Evolutionary conservation across 2,797 vertebrate genomes (phyloP).

Genomic region (Enteromius mattozi): DNA sequence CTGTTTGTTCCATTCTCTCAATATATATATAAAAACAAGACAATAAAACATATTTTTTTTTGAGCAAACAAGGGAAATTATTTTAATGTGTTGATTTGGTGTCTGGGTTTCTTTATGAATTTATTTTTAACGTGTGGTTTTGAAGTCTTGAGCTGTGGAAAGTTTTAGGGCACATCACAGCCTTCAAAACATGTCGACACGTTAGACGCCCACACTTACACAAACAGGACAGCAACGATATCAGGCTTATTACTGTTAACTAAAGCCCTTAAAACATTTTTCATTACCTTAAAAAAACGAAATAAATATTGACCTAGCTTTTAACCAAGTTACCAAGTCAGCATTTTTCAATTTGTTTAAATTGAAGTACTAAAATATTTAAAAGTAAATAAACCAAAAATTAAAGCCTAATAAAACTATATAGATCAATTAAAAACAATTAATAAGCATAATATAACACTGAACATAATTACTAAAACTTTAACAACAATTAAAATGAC

Average conservation of each 20-base stretch:
- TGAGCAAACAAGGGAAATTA: neutral
- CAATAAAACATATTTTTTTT: neutral
- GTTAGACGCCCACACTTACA: constrained; percentile 4
- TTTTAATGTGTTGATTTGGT: constrained; percentile 27
- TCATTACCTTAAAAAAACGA: neutral
- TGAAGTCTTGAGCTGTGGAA: constrained; percentile 37
- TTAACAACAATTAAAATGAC: neutral
- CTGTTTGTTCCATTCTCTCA: neutral
- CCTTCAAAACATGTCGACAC: constrained; percentile 40
- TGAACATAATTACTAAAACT: neutral
- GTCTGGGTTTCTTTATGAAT: constrained; percentile 27
- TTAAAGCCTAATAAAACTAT: neutral
- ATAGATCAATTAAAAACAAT: neutral
- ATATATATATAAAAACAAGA: neutral
- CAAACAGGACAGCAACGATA: neutral
- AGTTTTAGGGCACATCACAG: constrained; percentile 3
- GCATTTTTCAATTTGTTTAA: neutral
- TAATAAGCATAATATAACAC: too few species aligned
- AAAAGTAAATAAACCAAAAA: neutral
- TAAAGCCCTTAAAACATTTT: neutral
- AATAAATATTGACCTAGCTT: neutral
- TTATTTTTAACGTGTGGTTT: constrained; percentile 40
- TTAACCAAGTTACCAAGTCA: neutral
- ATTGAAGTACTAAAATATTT: neutral
- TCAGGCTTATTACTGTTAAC: too few species aligned